Conservation (phyloP, 2,113 vertebrate genomes). For the Ptychochromis oligacanthus region DNA sequence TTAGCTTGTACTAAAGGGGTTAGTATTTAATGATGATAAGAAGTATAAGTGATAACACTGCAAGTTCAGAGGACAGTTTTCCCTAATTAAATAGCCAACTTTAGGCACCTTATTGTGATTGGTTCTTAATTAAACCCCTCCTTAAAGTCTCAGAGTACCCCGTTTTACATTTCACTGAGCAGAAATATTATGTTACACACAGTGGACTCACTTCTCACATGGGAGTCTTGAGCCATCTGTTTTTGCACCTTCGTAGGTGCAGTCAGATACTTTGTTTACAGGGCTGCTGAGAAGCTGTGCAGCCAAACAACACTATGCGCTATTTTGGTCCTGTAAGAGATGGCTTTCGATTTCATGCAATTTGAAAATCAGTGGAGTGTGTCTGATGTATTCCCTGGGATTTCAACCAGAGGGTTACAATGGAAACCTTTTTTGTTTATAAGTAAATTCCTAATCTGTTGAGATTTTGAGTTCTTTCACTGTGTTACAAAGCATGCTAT, state of each 20-base stretch:
- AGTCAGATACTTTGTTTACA: constrained; percentile 46
- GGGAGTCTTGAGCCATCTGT: constrained; percentile 64
- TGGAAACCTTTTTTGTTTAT: background rate
- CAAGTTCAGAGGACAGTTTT: constrained; percentile 20
- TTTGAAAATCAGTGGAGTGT: constrained; percentile 31
- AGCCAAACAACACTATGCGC: background rate
- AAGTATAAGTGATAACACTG: constrained; percentile 12
- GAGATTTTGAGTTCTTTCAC: background rate
- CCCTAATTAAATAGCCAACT: constrained; percentile 47
- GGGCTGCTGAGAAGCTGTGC: constrained; percentile 13
- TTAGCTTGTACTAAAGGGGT: background rate
- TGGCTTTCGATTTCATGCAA: constrained; percentile 12
- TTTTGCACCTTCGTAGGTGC: constrained; percentile 21
- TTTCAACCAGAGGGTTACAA: background rate
- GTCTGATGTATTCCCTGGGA: constrained; percentile 25
- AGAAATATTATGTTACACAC: constrained; percentile 31
- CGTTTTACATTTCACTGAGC: constrained; percentile 52
- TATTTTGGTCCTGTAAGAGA: constrained; percentile 27
- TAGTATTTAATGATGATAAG: constrained; percentile 36
- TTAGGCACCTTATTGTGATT: constrained; percentile 25
- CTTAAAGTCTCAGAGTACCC: constrained; percentile 45
- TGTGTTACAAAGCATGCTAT: background rate
- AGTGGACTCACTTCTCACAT: constrained; percentile 44
- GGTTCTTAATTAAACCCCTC: constrained; percentile 56
- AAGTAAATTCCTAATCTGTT: background rate